Evolutionary conservation across 1,140 invertebrate genomes (phyloP).

Genomic region (Pseudomyrmex sp.): DNA sequence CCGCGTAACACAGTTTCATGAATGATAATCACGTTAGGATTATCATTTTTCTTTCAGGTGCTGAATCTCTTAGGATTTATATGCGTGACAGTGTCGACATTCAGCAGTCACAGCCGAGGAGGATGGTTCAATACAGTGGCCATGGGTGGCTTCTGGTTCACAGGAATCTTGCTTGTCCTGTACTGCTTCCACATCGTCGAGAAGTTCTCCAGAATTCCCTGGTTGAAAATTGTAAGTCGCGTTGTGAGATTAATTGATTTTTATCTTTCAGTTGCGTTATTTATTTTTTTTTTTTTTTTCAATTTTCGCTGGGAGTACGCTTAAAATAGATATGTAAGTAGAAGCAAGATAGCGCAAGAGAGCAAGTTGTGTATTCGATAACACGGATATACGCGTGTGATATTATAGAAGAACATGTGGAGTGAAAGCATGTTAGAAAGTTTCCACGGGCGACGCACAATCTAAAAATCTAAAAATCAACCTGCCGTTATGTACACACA

Average conservation of each 20-base stretch:
- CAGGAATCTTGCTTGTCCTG: conserved; percentile 91
- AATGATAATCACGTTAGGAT: too few species aligned
- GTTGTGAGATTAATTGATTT: background rate
- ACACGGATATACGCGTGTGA: background rate
- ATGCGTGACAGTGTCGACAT: conserved; percentile 88
- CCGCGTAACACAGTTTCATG: conserved; percentile 8
- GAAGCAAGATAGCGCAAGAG: background rate
- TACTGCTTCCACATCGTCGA: conserved; percentile 95
- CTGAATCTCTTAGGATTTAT: conserved; percentile 93
- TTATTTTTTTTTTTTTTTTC: background rate
- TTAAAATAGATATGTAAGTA: conserved; percentile 13
- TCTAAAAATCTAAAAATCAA: conserved; percentile 40
- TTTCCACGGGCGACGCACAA: conserved; percentile 16
- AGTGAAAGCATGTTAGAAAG: conserved; percentile 55
- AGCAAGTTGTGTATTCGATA: conserved; percentile 17
- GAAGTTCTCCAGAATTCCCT: conserved; percentile 94
- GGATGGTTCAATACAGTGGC: conserved; percentile 93
- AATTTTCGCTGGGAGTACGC: background rate
- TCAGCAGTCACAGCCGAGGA: conserved; percentile 85
- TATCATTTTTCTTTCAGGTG: conserved; percentile 86
- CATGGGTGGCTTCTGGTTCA: conserved; percentile 94
- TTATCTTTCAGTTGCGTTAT: too few species aligned
- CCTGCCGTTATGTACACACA: background rate
- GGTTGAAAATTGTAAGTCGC: conserved; percentile 92
- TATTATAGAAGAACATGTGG: background rate